Evolutionary conservation across 2,797 vertebrate species (phyloP), one percentile per base, ranked within the genome.

Genomic region (Brachymystax lenok): DNA sequence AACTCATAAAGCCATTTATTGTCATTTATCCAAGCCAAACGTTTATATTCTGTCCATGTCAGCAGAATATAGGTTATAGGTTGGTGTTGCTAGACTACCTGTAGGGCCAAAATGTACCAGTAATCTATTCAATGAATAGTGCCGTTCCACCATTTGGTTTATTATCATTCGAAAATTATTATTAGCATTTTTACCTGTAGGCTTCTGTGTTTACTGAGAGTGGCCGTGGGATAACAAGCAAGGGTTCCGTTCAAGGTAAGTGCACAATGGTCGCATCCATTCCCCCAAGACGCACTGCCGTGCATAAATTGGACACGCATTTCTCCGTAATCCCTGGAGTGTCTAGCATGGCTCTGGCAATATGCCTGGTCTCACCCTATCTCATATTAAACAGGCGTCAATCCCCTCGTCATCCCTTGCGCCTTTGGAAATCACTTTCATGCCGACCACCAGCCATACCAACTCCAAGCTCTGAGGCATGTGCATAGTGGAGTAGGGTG

Each of bases 241-340:
- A 64, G 75, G 80, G 73, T 78, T 80, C 82, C 74, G 82, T 81
- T 76, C 74, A 76, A 87, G 83, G 77, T 85, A 83, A 83, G 71
- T 79, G 69, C 76, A 88, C 85, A 87, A 82, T 88, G 81, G 83
- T 81, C 71, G 80, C 81, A 77, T 87, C 80, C 81, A 88, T 82
- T 82, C 78, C 82, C 81, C 83, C 78, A 84, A 67, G 73, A 79
- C 79, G 81, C 82, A 82, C 82, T 80, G 81, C 79, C 86, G 82
- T 85, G 84, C 84, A 87, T 85, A 85, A 84, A 83, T 88, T 88
- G 83, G 86, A 90, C 87, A 90, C 84, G 88, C 88, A 90, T 90
- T 85, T 85, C 88, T 90, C 82, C 71, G 82, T 87, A 88, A 86
- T 90, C 88, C 88, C 89, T 76, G 70, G 86, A 84, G 85, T 84